Evolutionary conservation across 2,888 invertebrate genomes (phyloP), one percentile per base, ranked within the genome.

Genomic region (Leucania comma): DNA sequence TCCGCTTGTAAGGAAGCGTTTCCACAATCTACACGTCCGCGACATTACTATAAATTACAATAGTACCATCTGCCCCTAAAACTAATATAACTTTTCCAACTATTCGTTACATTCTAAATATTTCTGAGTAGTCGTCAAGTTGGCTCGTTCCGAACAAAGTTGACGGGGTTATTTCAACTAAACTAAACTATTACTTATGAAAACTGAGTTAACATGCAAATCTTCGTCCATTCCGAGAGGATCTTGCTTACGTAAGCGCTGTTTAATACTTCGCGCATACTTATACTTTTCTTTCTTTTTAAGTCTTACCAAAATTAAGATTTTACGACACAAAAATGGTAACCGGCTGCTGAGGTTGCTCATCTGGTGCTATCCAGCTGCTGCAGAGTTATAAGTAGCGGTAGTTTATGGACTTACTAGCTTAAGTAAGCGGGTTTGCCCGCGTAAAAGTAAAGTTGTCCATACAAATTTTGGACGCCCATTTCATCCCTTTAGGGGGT

Each of bases 121-220:
- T 90, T 92, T 89, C 87, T 86, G 86, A 86, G 89, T 90, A 89
- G 90, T 90, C 89, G 89, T 90, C 87, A 90, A 93, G 89, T 92
- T 91, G 78, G 89, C 88, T 90, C 90, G 89, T 91, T 92, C 75
- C 72, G 82, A 85, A 87, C 87, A 83, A 92, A 93, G 89, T 91
- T 93, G 81, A 82, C 81, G 85, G 88, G 89, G 89, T 92, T 92
- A 91, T 93, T 91, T 91, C 86, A 89, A 92, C 89, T 89, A 90
- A 89, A 91, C 89, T 89, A 90, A 91, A 92, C 91, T 93, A 92
- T 93, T 93, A 95, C 92, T 94, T 93, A 93, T 91, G 91, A 92
- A 92, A 94, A 92, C 92, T 86, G 89, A 93, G 93, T 93, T 94
- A 93, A 92, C 93, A 94, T 93, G 94, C 93, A 95, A 95, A 94